Evolutionary conservation across 2,113 vertebrate species (phyloP).

Genomic region (Brachypodius melanocephalos): DNA sequence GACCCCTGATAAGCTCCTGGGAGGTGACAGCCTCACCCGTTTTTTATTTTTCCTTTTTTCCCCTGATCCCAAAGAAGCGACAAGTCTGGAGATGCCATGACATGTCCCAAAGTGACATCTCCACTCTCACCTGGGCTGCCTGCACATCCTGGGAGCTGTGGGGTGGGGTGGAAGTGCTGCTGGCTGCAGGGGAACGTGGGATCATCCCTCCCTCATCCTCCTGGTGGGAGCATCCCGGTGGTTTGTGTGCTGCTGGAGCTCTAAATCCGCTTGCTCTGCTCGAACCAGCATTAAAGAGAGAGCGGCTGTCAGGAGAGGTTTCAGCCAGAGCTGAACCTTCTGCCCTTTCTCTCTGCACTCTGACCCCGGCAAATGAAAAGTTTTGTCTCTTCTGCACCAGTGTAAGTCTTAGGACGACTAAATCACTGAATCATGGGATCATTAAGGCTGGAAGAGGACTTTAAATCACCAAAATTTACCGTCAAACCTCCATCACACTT

Average conservation of each 20-base stretch:
- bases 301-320: not conserved
- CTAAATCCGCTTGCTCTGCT: not conserved
- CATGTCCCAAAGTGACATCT: not conserved
- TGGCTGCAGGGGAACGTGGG: not conserved
- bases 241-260: not conserved
- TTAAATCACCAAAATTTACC: not conserved
- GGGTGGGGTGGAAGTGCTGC: not conserved
- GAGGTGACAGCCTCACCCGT: not conserved
- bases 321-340: not conserved
- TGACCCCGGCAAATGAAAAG: not conserved
- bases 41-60: not conserved
- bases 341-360: not conserved
- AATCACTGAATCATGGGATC: not conserved
- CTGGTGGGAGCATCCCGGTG: not conserved
- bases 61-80: not conserved
- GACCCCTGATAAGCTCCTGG: not conserved
- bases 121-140: no score
- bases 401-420: not conserved
- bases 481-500: not conserved
- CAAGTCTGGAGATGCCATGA: not conserved
- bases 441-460: not conserved
- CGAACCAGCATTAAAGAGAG: not conserved
- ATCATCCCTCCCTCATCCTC: not conserved
- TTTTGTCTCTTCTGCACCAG: not conserved
- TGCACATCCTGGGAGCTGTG: not conserved